Base-by-base conservation (phyloP, 2,113 vertebrate genomes). In the Copsychus sechellarum region DNA sequence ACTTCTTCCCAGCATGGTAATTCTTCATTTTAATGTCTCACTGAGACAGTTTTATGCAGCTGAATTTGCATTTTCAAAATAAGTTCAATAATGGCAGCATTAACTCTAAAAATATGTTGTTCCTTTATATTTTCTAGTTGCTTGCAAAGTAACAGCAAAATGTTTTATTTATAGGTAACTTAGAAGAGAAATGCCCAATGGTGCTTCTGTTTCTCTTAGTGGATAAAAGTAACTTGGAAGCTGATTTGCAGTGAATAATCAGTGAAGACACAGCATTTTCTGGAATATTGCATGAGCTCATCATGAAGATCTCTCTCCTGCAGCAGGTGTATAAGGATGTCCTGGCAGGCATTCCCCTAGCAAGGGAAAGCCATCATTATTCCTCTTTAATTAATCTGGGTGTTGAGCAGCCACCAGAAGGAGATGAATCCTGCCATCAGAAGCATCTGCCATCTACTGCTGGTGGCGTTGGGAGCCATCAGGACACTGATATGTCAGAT, bases 271-370 rank as follows among this genome's bases (percentile, higher is more conserved):
- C 15, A 6, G 16, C 33, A 21, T 56, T 76, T 84, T 84, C 57
- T 81, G 78, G 61, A 72, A 17, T 36, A 38, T 21, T 84, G 33
- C 28, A 10, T 43, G 22, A 62, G 33, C 48, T 54, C 70, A 67
- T 6, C 14, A 98, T 98, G 98, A 95, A 92, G 54, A 83, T 67
- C 36, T 84, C 86, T 33, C 71, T 96, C 36, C 92, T 99, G 62
- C 97, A 97, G 18, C 95, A 97, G 8, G 86, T 97, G 45, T 98
- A 98, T 70, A 96, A 87, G 58, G 97, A 98, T 2, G 45, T 99
- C 4, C 80, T 98, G 65, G 48, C 33, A 21, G 98, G 98, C 65
- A 67, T 79, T 21, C 58, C 78, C 3, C 97, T 98, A 23, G 58
- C 86, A 4, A 92, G 81, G 22, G 96, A 97, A 40, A 81, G 92